A percentile compares a stretch with the other conserved stretches of the same genome.
Evolutionary conservation across 2,113 vertebrate genomes (phyloP).

Genomic region (Polyodon spathula): DNA sequence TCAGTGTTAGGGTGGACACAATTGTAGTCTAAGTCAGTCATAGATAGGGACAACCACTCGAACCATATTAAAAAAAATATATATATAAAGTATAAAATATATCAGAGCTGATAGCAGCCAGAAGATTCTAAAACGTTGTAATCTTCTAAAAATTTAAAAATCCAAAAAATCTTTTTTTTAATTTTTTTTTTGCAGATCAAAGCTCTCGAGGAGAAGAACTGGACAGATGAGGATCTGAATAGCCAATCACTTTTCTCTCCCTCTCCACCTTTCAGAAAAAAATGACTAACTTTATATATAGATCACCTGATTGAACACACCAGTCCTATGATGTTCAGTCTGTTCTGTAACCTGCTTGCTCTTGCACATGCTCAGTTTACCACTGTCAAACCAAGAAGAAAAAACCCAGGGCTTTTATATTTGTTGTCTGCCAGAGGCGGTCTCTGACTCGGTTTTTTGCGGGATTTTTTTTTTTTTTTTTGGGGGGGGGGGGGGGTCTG

Average conservation of each 20-base stretch:
- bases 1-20: too few relatives aligned
- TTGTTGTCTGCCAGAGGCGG: slow-evolving; percentile 28
- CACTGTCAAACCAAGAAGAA: slow-evolving; percentile 35
- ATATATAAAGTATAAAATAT: too few relatives aligned
- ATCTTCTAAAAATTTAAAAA: too few relatives aligned
- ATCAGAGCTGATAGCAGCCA: too few relatives aligned
- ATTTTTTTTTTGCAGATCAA: slow-evolving; percentile 77
- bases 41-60: too few relatives aligned
- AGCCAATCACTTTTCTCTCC: slow-evolving; percentile 24
- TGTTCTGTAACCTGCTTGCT: slow-evolving; percentile 30
- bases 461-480: too few relatives aligned
- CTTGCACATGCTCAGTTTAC: slow-evolving; percentile 27
- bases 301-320: slow-evolving; percentile 32
- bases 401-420: slow-evolving; percentile 23
- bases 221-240: slow-evolving; percentile 90
- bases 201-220: slow-evolving; percentile 88
- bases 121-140: too few relatives aligned
- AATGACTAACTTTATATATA: slow-evolving; percentile 38
- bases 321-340: slow-evolving; percentile 21
- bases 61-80: too few relatives aligned
- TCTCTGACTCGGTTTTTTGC: too few relatives aligned
- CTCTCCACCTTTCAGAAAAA: slow-evolving; percentile 15
- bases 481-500: background rate
- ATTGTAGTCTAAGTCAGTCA: too few relatives aligned
- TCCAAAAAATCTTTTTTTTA: slow-evolving; percentile 9